Conservation (phyloP, 2,888 invertebrate genomes). For the Dysmachus trigonus region DNA sequence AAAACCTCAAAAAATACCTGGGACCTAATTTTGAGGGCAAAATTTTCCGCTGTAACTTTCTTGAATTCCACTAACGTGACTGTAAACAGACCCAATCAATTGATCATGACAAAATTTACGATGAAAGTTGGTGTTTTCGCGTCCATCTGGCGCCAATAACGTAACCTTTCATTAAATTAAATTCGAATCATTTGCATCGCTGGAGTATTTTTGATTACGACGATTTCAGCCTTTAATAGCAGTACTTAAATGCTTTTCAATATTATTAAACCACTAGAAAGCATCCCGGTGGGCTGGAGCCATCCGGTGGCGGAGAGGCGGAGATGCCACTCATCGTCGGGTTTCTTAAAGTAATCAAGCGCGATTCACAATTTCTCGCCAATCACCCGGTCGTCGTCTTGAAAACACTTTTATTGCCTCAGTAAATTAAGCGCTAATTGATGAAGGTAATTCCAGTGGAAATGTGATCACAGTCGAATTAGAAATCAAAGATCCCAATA, state of each 20-base stretch:
- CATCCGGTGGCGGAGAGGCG: not conserved
- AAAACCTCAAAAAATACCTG: not conserved
- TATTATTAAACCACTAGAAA: constrained; percentile 31
- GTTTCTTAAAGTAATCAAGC: not conserved
- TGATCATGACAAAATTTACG: constrained; percentile 25
- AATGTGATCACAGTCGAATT: constrained; percentile 1
- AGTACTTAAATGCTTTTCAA: constrained; percentile 20
- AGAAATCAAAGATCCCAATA: constrained; percentile 5
- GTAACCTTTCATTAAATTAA: constrained; percentile 7
- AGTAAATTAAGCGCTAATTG: not conserved
- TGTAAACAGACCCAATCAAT: not conserved
- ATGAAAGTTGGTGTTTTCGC: not conserved
- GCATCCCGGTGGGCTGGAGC: not conserved
- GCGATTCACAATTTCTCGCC: constrained; percentile 14
- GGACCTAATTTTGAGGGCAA: not conserved
- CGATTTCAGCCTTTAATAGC: constrained; percentile 21
- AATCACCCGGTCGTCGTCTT: not conserved
- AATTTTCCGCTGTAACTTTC: not conserved
- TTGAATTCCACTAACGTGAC: not conserved
- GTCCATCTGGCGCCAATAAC: constrained; percentile 21
- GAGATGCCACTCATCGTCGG: not conserved
- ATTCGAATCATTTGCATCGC: constrained; percentile 4
- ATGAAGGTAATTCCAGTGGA: constrained; percentile 14
- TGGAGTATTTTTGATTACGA: constrained; percentile 4
- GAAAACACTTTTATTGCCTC: constrained; percentile 22